A percentile compares a stretch with the other conserved stretches of the same genome.
phyloP scores from a whole-genome alignment of 2,797 vertebrate species.

The Dipus sagitta region DNA sequence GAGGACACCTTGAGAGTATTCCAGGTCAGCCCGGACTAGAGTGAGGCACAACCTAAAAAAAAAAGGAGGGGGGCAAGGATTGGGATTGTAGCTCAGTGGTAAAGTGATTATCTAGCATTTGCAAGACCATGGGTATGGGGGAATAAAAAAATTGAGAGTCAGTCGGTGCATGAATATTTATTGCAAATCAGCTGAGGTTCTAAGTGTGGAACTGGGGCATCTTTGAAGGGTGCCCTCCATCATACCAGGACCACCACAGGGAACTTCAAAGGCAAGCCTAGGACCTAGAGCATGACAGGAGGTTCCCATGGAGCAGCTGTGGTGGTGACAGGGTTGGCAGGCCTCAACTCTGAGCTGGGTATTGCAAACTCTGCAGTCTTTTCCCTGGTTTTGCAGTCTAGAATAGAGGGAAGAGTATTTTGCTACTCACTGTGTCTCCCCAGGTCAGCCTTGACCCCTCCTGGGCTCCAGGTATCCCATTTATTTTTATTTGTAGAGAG shows the following conservation, averaged over 20 bases:
- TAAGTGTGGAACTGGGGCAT: background rate
- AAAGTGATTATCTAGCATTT: no score
- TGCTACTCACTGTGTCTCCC: accelerated
- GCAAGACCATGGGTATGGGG: no score
- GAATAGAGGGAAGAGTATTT: background rate
- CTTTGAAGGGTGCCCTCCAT: background rate
- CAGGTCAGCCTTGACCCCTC: background rate
- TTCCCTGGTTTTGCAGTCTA: background rate
- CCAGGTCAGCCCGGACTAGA: no score
- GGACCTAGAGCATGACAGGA: background rate
- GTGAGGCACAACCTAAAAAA: no score
- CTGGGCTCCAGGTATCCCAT: background rate
- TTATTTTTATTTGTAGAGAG: background rate
- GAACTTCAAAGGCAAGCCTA: background rate
- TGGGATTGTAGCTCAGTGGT: background rate
- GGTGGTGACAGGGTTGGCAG: background rate
- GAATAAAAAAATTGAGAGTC: no score
- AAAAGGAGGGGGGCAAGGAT: no score
- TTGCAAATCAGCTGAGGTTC: background rate
- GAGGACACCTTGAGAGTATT: no score
- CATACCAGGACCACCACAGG: accelerated
- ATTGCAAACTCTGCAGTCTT: background rate
- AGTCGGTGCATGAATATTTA: background rate
- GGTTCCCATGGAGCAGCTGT: background rate
- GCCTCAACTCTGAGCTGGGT: background rate